Percentiles rank a stretch among this genome's conserved stretches.
Conservation (phyloP, 2,888 invertebrate genomes). For the Agrotis exclamationis region DNA sequence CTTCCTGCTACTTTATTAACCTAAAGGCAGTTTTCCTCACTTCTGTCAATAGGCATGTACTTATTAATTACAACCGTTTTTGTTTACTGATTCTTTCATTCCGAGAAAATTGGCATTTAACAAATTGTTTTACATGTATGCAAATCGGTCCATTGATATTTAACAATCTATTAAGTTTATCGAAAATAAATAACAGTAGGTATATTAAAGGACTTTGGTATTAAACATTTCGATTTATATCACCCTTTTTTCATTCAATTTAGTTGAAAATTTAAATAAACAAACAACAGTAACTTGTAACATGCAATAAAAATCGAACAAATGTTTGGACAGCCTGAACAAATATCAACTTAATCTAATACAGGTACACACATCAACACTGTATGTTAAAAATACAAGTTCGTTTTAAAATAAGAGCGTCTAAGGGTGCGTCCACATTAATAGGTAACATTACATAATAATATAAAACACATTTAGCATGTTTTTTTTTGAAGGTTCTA, state of each 20-base stretch:
- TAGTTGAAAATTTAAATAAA: conserved; percentile 64
- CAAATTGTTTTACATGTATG: not conserved
- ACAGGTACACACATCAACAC: conserved; percentile 49
- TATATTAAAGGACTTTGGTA: conserved; percentile 21
- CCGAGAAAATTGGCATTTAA: not conserved
- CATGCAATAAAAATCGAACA: conserved; percentile 66
- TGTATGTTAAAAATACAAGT: conserved; percentile 57
- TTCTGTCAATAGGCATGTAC: not conserved
- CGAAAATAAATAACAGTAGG: conserved; percentile 17
- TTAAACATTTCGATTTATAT: conserved; percentile 30
- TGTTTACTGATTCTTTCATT: not conserved
- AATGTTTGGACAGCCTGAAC: conserved; percentile 74
- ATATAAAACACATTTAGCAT: too few species aligned
- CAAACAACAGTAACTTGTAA: conserved; percentile 59
- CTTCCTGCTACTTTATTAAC: too few species aligned
- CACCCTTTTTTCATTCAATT: conserved; percentile 40
- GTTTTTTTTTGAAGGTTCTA: too few species aligned
- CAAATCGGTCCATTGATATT: conserved; percentile 1
- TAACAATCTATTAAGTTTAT: not conserved
- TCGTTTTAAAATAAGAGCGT: too few species aligned
- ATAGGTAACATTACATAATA: too few species aligned
- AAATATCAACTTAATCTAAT: conserved; percentile 74
- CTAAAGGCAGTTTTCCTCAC: not conserved
- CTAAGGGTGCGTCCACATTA: too few species aligned
- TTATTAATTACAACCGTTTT: not conserved